Percentiles rank a stretch among this genome's conserved stretches.
Evolutionary conservation across 1,140 invertebrate genomes (phyloP).

Genomic region (Lycorma delicatula): DNA sequence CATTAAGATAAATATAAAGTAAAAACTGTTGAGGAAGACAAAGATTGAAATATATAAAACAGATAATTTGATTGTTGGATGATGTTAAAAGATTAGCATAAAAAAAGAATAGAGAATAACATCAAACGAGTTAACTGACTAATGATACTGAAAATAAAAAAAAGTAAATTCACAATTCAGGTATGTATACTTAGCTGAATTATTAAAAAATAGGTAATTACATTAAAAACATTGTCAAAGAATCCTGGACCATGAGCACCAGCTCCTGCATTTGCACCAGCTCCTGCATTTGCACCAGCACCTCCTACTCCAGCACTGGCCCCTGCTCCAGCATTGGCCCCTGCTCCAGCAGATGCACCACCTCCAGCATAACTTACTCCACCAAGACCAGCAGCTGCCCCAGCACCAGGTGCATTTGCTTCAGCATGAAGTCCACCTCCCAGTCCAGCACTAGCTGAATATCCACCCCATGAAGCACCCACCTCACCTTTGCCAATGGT

Average conservation of each 20-base stretch:
- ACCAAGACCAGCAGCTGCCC: background rate
- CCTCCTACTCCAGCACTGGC: background rate
- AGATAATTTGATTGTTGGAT: no score
- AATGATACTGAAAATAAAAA: no score
- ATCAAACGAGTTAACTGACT: no score
- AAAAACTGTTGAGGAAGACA: no score
- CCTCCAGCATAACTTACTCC: background rate
- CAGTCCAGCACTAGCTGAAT: background rate
- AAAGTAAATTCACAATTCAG: no score
- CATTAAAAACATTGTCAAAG: slow-evolving; percentile 2
- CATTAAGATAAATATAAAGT: no score
- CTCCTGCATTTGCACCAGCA: background rate
- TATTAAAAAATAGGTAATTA: no score
- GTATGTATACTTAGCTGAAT: no score
- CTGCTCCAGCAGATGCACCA: background rate
- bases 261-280: background rate
- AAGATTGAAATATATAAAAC: no score
- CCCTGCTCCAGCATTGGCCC: background rate
- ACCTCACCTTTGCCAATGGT: background rate
- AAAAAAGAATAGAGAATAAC: no score
- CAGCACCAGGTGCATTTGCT: background rate
- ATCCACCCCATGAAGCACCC: background rate
- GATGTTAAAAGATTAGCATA: no score
- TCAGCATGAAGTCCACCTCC: background rate
- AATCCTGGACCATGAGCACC: background rate